Conservation (phyloP, 2,797 vertebrate species). For the Takifugu rubripes region DNA sequence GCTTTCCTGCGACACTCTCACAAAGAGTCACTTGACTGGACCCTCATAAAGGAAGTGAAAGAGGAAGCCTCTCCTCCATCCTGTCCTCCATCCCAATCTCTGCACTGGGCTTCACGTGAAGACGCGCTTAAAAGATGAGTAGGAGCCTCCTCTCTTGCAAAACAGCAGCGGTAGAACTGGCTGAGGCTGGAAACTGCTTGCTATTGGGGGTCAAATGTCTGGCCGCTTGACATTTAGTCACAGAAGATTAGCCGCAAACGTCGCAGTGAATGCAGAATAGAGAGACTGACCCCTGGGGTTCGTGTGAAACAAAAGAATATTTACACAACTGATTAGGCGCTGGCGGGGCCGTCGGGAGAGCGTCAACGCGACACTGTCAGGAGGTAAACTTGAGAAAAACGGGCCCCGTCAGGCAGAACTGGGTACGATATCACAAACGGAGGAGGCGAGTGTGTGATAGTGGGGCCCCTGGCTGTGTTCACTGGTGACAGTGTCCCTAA, state of each 20-base stretch:
- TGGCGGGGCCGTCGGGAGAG: slow-evolving; percentile 16
- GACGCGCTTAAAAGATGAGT: slow-evolving; percentile 34
- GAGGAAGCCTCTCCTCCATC: slow-evolving; percentile 76
- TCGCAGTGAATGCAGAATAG: slow-evolving; percentile 24
- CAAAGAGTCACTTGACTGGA: slow-evolving; percentile 81
- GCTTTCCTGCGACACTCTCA: slow-evolving; percentile 76
- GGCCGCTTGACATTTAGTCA: slow-evolving; percentile 44
- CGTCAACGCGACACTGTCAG: slow-evolving; percentile 24
- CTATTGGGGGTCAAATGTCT: slow-evolving; percentile 55
- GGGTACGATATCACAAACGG: slow-evolving; percentile 44
- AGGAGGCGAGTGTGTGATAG: slow-evolving; percentile 27
- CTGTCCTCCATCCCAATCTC: slow-evolving; percentile 63
- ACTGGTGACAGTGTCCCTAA: slow-evolving; percentile 56
- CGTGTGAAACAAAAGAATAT: slow-evolving; percentile 33
- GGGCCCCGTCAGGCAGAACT: slow-evolving; percentile 19
- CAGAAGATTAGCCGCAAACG: slow-evolving; percentile 30
- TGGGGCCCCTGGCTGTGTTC: slow-evolving; percentile 69
- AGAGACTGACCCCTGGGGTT: slow-evolving; percentile 29
- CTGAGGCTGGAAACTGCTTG: slow-evolving; percentile 57
- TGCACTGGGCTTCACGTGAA: slow-evolving; percentile 63
- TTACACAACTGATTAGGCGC: slow-evolving; percentile 39
- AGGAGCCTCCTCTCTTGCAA: slow-evolving; percentile 57
- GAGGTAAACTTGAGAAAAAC: slow-evolving; percentile 27
- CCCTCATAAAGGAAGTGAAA: slow-evolving; percentile 81
- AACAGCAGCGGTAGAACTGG: slow-evolving; percentile 62